These are phyloP conservation scores for Heliconius cydno DNA, from an alignment of 2,888 invertebrate species.

Conservation along the genomic window DNA sequence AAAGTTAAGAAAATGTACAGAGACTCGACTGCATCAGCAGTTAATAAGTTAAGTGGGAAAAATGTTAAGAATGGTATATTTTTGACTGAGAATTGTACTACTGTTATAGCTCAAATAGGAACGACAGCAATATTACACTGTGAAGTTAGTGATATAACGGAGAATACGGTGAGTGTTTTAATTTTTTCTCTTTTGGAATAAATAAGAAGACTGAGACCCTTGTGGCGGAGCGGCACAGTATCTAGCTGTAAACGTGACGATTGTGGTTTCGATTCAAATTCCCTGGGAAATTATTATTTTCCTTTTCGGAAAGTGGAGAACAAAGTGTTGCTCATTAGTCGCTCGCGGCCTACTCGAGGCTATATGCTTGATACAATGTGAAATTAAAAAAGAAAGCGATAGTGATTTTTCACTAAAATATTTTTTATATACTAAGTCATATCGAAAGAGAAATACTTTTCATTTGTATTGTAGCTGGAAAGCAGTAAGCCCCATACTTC, in stretches of 20 bases:
- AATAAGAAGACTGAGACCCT: background rate
- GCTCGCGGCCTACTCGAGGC: no score
- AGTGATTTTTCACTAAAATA: background rate
- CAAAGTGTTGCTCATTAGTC: no score
- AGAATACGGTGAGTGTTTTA: conserved; percentile 82
- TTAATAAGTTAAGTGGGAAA: conserved; percentile 76
- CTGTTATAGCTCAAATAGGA: conserved; percentile 85
- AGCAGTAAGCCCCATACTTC: background rate
- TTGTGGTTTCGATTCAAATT: no score
- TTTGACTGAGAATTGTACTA: conserved; percentile 85
- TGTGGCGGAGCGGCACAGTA: background rate
- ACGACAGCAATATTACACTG: conserved; percentile 85
- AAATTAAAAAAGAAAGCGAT: background rate
- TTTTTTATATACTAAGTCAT: background rate
- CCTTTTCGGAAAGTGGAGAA: background rate
- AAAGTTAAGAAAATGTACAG: conserved; percentile 81
- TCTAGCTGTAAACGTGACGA: background rate
- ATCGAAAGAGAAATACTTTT: no score
- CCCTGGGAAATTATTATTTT: no score
- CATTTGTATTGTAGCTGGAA: background rate
- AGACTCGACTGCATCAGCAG: conserved; percentile 71
- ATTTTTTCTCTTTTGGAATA: background rate
- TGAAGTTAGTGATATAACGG: conserved; percentile 85
- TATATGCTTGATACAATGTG: background rate
- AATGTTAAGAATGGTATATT: conserved; percentile 76